These are phyloP conservation scores for Odobenus rosmarus DNA, from an alignment of 2,113 vertebrate genomes.

Conservation along the genomic window DNA sequence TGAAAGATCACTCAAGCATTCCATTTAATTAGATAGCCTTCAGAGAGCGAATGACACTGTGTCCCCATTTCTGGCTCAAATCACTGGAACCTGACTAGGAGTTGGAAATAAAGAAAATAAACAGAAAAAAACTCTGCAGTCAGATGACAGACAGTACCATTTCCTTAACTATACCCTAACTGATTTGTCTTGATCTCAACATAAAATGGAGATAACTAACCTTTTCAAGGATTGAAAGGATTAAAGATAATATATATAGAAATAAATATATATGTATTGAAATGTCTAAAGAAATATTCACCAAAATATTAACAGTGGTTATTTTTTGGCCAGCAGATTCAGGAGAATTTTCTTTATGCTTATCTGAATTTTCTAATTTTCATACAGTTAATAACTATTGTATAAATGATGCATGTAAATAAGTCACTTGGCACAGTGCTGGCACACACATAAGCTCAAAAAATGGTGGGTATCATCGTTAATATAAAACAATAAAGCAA, in stretches of 20 bases:
- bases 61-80: not conserved
- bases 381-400: not conserved
- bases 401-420: not conserved
- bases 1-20: not conserved
- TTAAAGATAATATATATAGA: not conserved
- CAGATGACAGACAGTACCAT: not conserved
- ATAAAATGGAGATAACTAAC: not conserved
- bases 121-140: not conserved
- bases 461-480: not conserved
- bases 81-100: not conserved
- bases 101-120: not conserved
- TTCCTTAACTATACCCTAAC: constrained; percentile 1
- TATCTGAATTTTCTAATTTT: constrained; percentile 2
- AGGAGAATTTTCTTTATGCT: not conserved
- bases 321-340: not conserved
- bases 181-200: not conserved
- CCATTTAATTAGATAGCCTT: not conserved
- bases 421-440: not conserved
- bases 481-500: not conserved
- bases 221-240: constrained; percentile 37
- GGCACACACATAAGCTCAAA: not conserved
- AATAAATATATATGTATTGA: constrained; percentile 15
- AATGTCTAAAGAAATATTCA: constrained; percentile 23
- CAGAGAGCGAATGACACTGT: not conserved
- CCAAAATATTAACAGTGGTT: not conserved